These are phyloP conservation scores for Melospiza melodia DNA, from an alignment of 2,113 vertebrate genomes.

Conservation along the genomic window DNA sequence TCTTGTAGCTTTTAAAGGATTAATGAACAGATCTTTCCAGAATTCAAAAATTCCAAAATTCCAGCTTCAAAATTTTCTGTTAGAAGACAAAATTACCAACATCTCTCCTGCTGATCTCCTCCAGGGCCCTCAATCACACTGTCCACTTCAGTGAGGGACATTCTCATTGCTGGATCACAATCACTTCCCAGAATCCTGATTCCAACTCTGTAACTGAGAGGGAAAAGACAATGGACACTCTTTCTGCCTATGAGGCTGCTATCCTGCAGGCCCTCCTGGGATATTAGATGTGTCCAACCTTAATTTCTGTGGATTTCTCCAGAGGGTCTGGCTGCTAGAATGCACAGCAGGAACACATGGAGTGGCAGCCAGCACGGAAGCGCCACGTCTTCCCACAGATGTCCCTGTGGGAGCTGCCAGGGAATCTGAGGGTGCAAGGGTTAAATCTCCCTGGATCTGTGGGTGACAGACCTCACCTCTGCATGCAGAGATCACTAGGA, in stretches of 20 bases:
- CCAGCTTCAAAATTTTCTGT: background rate
- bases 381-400: rapidly evolving
- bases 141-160: rapidly evolving
- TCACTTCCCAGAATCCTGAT: background rate
- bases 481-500: background rate
- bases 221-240: background rate
- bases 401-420: background rate
- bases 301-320: background rate
- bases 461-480: background rate
- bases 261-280: background rate
- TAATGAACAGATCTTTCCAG: background rate
- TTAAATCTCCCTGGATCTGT: background rate
- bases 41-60: too few relatives aligned
- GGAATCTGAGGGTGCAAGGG: background rate
- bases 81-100: background rate
- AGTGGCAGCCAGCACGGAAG: background rate
- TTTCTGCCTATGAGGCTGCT: background rate
- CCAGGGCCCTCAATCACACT: background rate
- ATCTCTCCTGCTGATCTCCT: background rate
- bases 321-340: background rate
- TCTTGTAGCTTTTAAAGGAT: background rate
- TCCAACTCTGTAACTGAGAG: background rate
- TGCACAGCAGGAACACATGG: background rate
- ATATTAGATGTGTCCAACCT: background rate
- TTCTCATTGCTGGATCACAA: background rate